phyloP scores from a whole-genome alignment of 2,888 invertebrate species.

The Torymus tubicola region DNA sequence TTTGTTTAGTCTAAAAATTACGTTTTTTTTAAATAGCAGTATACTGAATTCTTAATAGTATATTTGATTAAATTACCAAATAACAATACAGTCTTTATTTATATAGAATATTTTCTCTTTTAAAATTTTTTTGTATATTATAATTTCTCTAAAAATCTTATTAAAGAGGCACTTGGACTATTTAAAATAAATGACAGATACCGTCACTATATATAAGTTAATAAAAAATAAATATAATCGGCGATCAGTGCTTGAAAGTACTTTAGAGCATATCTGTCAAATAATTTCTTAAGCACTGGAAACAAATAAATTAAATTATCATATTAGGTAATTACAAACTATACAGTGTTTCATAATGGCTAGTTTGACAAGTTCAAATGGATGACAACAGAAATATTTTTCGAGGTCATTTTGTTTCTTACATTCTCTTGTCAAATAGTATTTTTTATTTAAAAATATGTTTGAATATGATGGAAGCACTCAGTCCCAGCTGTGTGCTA shows the following conservation, averaged over 20 bases:
- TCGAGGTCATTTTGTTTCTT: not conserved
- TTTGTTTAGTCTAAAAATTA: no score
- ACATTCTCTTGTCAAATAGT: slow-evolving; percentile 23
- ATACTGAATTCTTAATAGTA: not conserved
- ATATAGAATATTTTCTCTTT: slow-evolving; percentile 30
- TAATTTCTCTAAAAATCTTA: slow-evolving; percentile 15
- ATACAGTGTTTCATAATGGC: slow-evolving; percentile 19
- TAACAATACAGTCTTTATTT: slow-evolving; percentile 24
- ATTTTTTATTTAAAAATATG: slow-evolving; percentile 14
- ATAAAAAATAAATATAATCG: slow-evolving; percentile 27
- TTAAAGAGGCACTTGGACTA: slow-evolving; percentile 32
- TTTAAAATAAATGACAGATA: slow-evolving; percentile 14
- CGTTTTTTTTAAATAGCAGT: not conserved
- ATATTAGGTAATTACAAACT: slow-evolving; percentile 22
- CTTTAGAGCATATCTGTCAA: slow-evolving; percentile 26
- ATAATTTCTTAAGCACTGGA: slow-evolving; percentile 36
- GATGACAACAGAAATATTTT: slow-evolving; percentile 15
- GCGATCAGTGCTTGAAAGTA: not conserved
- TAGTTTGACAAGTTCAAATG: slow-evolving; percentile 32
- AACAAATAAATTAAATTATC: slow-evolving; percentile 46
- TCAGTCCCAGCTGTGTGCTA: slow-evolving; percentile 39
- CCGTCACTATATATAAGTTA: slow-evolving; percentile 20
- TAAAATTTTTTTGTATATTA: not conserved
- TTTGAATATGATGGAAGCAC: slow-evolving; percentile 3
- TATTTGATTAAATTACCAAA: slow-evolving; percentile 28